Evolutionary conservation across 2,797 vertebrate genomes (phyloP).

Genomic region (Gymnopithys bicolor): DNA sequence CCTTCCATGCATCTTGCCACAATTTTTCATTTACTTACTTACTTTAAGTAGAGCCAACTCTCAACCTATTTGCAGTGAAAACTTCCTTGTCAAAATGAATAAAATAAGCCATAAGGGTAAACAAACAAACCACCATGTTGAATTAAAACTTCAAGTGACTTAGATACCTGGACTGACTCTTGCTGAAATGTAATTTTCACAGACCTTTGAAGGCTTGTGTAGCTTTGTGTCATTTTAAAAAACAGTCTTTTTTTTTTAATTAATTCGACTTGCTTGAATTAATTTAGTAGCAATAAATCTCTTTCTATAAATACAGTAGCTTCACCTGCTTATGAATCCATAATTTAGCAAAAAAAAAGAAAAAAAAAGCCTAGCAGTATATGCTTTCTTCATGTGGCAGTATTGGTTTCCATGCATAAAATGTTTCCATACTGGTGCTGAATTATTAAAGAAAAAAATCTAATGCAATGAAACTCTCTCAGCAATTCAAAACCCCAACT

Average conservation of each 20-base stretch:
- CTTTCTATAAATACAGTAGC: neutral
- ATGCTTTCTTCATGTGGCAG: neutral
- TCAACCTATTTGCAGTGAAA: slow-evolving; percentile 11
- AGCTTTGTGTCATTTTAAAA: neutral
- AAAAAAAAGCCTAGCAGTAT: neutral
- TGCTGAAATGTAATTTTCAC: neutral
- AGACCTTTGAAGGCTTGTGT: neutral
- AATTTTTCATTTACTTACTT: neutral
- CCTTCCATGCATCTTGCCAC: neutral
- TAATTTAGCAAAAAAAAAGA: neutral
- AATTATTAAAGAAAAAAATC: slow-evolving; percentile 29
- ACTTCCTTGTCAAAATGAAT: slow-evolving; percentile 21
- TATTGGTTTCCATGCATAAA: neutral
- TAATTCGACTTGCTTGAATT: neutral
- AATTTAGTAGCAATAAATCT: neutral
- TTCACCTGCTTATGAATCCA: neutral
- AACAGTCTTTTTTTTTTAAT: neutral
- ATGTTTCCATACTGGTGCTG: neutral
- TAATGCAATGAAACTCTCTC: neutral
- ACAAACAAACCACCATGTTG: neutral
- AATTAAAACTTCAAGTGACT: slow-evolving; percentile 17
- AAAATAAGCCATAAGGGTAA: slow-evolving; percentile 18
- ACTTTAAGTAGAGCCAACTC: neutral
- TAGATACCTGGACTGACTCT: neutral
- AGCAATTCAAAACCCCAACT: neutral